Evolutionary conservation across 2,888 invertebrate species (phyloP).

Genomic region (Margaritifera margaritifera): DNA sequence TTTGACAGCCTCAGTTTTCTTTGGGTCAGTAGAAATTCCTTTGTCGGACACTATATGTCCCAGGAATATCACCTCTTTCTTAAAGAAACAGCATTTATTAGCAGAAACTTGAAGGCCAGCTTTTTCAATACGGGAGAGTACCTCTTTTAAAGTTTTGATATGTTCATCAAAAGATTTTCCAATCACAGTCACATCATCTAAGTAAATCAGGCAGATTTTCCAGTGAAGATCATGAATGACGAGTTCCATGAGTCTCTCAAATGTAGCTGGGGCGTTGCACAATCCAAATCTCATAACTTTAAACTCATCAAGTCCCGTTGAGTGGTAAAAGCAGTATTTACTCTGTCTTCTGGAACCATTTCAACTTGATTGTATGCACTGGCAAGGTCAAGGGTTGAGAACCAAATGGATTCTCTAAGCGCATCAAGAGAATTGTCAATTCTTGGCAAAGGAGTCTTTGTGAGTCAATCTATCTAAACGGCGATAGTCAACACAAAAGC

Average conservation of each 20-base stretch:
- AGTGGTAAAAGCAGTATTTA: constrained; percentile 7
- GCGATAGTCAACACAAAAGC: constrained; percentile 29
- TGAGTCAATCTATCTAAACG: constrained; percentile 19
- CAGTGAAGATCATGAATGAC: constrained; percentile 14
- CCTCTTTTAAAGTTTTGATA: constrained; percentile 17
- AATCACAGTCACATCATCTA: constrained; percentile 40
- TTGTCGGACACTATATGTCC: constrained; percentile 11
- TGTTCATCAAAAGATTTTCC: constrained; percentile 15
- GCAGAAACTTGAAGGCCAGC: constrained; percentile 40
- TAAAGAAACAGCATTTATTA: constrained; percentile 33
- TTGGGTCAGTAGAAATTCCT: constrained; percentile 8
- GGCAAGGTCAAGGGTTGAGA: constrained; percentile 8
- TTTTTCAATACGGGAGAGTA: constrained; percentile 20
- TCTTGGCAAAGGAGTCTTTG: constrained; percentile 25
- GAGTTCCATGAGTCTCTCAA: constrained; percentile 37
- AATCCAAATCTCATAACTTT: not conserved
- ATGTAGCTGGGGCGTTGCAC: constrained; percentile 36
- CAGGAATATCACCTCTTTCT: constrained; percentile 13
- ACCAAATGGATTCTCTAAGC: constrained; percentile 30
- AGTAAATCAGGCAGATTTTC: constrained; percentile 25
- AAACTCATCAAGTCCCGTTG: constrained; percentile 20
- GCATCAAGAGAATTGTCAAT: constrained; percentile 22
- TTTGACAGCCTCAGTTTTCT: not conserved
- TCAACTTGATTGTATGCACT: constrained; percentile 4
- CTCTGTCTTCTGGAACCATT: not conserved